Percentiles rank a stretch among this genome's conserved stretches.
Evolutionary conservation across 2,888 invertebrate genomes (phyloP).

Genomic region (Drosophila ustulata): DNA sequence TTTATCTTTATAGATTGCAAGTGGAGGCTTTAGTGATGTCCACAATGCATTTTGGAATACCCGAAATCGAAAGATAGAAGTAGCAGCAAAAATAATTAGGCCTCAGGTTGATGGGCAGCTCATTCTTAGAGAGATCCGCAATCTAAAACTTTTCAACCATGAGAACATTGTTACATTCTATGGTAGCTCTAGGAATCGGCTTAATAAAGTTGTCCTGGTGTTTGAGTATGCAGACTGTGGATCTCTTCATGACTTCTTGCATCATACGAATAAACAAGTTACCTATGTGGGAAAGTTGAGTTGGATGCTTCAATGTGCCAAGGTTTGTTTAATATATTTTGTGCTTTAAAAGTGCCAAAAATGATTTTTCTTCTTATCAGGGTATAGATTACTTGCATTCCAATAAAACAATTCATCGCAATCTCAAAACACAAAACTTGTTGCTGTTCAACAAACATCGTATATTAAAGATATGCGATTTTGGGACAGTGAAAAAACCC

Average conservation of each 20-base stretch:
- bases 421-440: constrained; percentile 21
- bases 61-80: neutral
- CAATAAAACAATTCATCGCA: constrained; percentile 4
- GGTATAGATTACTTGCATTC: constrained; percentile 21
- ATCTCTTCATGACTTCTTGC: constrained; percentile 9
- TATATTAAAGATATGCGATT: constrained; percentile 13
- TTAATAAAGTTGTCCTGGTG: neutral
- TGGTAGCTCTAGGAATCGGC: neutral
- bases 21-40: neutral
- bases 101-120: neutral
- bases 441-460: constrained; percentile 3
- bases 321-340: constrained; percentile 1
- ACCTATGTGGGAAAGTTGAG: neutral
- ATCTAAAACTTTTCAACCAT: neutral
- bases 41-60: neutral
- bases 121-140: neutral
- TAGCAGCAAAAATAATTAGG: neutral
- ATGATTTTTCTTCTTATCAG: neutral
- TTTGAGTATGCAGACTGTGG: constrained; percentile 17
- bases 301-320: constrained; percentile 23
- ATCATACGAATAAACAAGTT: neutral
- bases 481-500: neutral
- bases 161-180: constrained; percentile 15
- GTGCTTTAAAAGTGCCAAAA: neutral
- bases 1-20: neutral